Percentiles rank a stretch among this genome's conserved stretches.
These are phyloP conservation scores for Matsumurasca onukii DNA, from an alignment of 1,140 invertebrate genomes.

Conservation along the genomic window DNA sequence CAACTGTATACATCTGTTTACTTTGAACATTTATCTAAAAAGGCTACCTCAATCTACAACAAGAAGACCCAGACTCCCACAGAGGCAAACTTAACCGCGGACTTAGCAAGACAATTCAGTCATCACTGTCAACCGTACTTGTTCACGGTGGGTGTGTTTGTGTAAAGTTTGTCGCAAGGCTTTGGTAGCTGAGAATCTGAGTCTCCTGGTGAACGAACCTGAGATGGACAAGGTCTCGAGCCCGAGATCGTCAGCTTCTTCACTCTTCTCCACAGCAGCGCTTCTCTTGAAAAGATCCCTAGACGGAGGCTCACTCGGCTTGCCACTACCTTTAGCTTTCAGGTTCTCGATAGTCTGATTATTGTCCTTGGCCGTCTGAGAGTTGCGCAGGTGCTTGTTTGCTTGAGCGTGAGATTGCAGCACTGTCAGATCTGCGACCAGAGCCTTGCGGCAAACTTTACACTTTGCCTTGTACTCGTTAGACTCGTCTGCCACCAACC, in stretches of 20 bases:
- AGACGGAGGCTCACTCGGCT: conserved; percentile 14
- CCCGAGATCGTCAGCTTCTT: conserved; percentile 7
- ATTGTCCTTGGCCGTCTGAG: conserved; percentile 23
- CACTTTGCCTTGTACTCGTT: conserved; percentile 40
- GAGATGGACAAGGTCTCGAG: conserved; percentile 15
- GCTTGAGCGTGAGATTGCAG: conserved; percentile 36
- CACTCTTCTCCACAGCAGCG: neutral
- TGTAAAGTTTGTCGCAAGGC: conserved; percentile 21
- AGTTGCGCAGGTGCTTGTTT: conserved; percentile 36
- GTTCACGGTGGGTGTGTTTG: too few species aligned
- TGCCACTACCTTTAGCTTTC: neutral
- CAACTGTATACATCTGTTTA: too few species aligned
- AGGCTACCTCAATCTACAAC: too few species aligned
- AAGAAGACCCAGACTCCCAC: too few species aligned
- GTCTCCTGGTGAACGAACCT: conserved; percentile 19
- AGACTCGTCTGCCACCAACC: conserved; percentile 35
- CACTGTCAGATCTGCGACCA: conserved; percentile 39
- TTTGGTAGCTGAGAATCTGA: conserved; percentile 28
- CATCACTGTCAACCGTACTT: too few species aligned
- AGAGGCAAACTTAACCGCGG: too few species aligned
- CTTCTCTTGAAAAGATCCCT: conserved; percentile 1
- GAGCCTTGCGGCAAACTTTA: conserved; percentile 38
- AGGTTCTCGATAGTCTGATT: conserved; percentile 18
- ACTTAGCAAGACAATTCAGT: too few species aligned
- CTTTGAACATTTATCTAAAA: too few species aligned